Conservation (phyloP, 2,888 invertebrate species). For the Marronus borbonicus region DNA sequence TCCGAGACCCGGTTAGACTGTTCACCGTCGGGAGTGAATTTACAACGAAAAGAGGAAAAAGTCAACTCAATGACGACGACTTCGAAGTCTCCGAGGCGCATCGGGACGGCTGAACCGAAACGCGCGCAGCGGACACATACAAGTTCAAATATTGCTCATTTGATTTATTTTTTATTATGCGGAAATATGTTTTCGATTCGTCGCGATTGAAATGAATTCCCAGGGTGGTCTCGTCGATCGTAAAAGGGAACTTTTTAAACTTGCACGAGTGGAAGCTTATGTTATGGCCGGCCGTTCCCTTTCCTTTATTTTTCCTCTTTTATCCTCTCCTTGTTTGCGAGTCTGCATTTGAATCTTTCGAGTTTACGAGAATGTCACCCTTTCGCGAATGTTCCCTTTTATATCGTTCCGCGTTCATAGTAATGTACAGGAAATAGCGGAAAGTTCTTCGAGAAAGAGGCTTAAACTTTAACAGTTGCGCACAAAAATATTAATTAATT, state of each 20-base stretch:
- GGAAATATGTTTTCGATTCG: constrained; percentile 44
- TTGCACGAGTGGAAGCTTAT: constrained; percentile 32
- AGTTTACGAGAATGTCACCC: constrained; percentile 2
- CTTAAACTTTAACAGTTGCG: background rate
- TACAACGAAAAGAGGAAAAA: constrained; percentile 33
- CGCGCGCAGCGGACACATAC: background rate
- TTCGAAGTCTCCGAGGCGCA: constrained; percentile 24
- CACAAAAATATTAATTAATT: constrained; percentile 6
- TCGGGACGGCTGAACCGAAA: background rate
- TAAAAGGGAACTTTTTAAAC: constrained; percentile 43
- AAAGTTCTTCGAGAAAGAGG: background rate
- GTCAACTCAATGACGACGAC: constrained; percentile 30
- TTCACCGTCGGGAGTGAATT: constrained; percentile 33
- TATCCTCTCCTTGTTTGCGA: background rate
- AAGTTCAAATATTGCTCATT: constrained; percentile 44
- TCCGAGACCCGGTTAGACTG: constrained; percentile 34
- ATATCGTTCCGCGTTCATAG: background rate
- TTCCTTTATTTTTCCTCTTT: background rate
- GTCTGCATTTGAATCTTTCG: background rate
- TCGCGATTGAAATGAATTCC: constrained; percentile 44
- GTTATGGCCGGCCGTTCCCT: background rate
- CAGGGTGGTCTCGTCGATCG: constrained; percentile 31
- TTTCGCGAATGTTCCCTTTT: background rate
- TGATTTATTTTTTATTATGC: constrained; percentile 47
- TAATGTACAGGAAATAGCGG: background rate